Evolutionary conservation across 2,888 invertebrate species (phyloP).

Genomic region (Dorcus parallelipipedus): DNA sequence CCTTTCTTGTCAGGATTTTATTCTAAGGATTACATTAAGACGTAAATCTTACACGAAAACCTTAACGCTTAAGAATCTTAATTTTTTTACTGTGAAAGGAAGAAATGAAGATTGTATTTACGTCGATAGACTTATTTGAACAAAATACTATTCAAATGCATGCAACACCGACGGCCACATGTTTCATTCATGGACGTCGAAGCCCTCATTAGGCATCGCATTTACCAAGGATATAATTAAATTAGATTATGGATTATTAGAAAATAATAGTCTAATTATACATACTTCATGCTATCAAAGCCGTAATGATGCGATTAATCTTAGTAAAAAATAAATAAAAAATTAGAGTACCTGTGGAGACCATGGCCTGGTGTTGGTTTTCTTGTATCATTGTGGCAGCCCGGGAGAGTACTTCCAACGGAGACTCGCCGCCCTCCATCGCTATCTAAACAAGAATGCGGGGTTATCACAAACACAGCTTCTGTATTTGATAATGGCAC

Average conservation of each 20-base stretch:
- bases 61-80: no score
- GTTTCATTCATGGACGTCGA: no score
- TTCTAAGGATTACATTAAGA: no score
- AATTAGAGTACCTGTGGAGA: slow-evolving; percentile 51
- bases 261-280: neutral
- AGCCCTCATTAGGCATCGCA: no score
- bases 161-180: no score
- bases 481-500: slow-evolving; percentile 19
- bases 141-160: no score
- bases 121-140: no score
- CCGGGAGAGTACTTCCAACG: slow-evolving; percentile 81
- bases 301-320: neutral
- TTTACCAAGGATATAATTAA: neutral
- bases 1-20: no score
- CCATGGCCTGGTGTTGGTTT: slow-evolving; percentile 51
- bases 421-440: slow-evolving; percentile 59
- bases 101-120: no score
- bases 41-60: no score
- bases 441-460: slow-evolving; percentile 25
- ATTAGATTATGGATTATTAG: neutral
- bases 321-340: slow-evolving; percentile 7
- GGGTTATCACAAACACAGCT: slow-evolving; percentile 27
- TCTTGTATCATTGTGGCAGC: slow-evolving; percentile 88
- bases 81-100: no score
- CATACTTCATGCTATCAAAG: neutral